These are phyloP conservation scores for Sander vitreus DNA, from an alignment of 2,113 vertebrate species.

Conservation along the genomic window DNA sequence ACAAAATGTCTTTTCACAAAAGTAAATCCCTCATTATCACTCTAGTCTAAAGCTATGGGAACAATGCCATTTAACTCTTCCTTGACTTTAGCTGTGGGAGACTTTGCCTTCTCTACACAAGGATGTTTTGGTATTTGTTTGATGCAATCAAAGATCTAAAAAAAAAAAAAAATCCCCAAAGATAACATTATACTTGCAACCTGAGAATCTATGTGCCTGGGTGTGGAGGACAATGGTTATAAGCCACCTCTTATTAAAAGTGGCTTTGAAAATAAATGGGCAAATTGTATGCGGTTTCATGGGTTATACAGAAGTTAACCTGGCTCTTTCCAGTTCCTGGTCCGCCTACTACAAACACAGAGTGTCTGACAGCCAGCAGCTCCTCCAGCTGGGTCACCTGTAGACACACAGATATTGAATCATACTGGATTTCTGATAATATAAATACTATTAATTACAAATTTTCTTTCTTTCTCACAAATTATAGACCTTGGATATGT, in stretches of 20 bases:
- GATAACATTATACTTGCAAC: neutral
- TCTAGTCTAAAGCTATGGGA: neutral
- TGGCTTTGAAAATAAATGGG: neutral
- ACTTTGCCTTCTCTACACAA: neutral
- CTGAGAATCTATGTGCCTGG: neutral
- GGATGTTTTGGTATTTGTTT: neutral
- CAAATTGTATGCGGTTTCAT: neutral
- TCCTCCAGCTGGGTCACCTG: constrained; percentile 86
- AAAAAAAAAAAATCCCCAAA: neutral
- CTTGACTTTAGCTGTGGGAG: neutral
- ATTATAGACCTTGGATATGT: neutral
- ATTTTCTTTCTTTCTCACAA: neutral
- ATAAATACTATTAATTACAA: neutral
- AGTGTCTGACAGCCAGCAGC: constrained; percentile 83
- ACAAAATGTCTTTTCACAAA: neutral
- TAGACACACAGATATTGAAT: constrained; percentile 5
- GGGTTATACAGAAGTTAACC: constrained; percentile 54
- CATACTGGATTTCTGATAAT: neutral
- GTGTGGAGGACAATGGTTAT: neutral
- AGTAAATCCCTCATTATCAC: neutral
- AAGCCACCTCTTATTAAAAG: neutral
- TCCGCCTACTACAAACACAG: constrained; percentile 85
- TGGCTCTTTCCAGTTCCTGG: constrained; percentile 85
- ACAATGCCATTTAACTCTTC: neutral
- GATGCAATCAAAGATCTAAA: neutral